These are phyloP conservation scores for Stratiomys singularior DNA, from an alignment of 2,888 invertebrate genomes.

Conservation along the genomic window DNA sequence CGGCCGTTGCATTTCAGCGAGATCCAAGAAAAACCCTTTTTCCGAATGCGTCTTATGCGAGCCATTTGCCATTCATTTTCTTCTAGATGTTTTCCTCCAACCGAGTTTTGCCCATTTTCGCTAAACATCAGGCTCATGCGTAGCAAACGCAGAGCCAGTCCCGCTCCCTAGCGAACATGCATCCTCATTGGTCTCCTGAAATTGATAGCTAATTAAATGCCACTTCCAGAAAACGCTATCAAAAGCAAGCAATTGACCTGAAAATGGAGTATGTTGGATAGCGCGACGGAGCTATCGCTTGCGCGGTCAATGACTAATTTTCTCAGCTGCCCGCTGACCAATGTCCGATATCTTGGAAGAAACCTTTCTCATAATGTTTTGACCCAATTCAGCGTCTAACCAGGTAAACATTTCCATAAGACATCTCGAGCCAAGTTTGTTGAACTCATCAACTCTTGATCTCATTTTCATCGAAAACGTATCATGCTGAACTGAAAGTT, in stretches of 20 bases:
- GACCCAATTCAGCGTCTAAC: conserved; percentile 44
- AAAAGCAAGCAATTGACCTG: conserved; percentile 20
- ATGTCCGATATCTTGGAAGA: conserved; percentile 16
- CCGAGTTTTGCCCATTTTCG: too few species aligned
- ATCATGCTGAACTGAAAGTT: conserved; percentile 19
- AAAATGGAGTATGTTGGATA: conserved; percentile 1
- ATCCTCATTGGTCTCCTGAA: neutral
- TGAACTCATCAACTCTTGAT: conserved; percentile 46
- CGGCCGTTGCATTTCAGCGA: too few species aligned
- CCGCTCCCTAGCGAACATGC: neutral
- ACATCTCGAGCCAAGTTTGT: conserved; percentile 36
- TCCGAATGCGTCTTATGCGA: too few species aligned
- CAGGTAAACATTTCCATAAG: conserved; percentile 45
- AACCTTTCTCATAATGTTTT: conserved; percentile 44
- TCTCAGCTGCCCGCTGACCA: conserved; percentile 35
- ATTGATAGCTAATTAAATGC: conserved; percentile 22
- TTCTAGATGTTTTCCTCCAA: too few species aligned
- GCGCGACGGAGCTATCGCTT: neutral
- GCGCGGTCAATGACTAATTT: neutral
- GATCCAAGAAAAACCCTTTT: too few species aligned
- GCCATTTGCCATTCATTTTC: conserved; percentile 2
- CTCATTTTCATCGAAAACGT: conserved; percentile 46
- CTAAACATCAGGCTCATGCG: neutral
- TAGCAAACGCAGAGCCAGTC: neutral
- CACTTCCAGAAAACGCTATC: conserved; percentile 18